These are phyloP conservation scores for Calliphora vomitoria DNA, from an alignment of 2,888 invertebrate genomes.

Conservation along the genomic window DNA sequence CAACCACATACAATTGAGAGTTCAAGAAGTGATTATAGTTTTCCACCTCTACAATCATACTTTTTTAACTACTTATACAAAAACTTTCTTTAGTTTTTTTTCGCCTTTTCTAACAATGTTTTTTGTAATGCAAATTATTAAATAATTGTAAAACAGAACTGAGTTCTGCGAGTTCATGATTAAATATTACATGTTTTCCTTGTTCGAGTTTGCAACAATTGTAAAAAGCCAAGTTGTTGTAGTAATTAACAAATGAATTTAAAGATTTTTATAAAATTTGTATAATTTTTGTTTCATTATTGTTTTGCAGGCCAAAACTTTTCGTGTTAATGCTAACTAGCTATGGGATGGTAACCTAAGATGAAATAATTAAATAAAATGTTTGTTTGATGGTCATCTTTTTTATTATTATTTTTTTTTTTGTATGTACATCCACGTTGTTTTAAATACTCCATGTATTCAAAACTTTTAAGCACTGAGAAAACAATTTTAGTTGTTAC, in stretches of 20 bases:
- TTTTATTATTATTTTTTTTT: no score
- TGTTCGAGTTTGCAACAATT: constrained; percentile 37
- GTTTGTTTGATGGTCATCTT: no score
- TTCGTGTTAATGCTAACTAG: constrained; percentile 9
- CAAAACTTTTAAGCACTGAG: no score
- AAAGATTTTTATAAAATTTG: constrained; percentile 46
- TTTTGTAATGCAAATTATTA: constrained; percentile 6
- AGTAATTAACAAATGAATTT: constrained; percentile 61
- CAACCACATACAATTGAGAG: no score
- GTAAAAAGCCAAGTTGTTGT: constrained; percentile 51
- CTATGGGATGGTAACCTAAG: neutral
- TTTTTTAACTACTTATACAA: no score
- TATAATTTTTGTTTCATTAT: constrained; percentile 15
- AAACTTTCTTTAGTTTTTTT: no score
- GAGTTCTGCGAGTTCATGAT: constrained; percentile 2
- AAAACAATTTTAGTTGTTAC: no score
- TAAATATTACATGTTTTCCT: constrained; percentile 26
- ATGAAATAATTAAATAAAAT: neutral
- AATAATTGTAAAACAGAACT: neutral
- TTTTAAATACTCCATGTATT: no score
- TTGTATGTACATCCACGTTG: no score
- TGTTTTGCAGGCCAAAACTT: constrained; percentile 35
- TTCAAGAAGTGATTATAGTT: no score
- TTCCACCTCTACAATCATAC: no score
- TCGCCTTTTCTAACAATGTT: neutral